These are phyloP conservation scores for Drosophila serrata DNA, from an alignment of 1,140 invertebrate genomes.

Conservation along the genomic window DNA sequence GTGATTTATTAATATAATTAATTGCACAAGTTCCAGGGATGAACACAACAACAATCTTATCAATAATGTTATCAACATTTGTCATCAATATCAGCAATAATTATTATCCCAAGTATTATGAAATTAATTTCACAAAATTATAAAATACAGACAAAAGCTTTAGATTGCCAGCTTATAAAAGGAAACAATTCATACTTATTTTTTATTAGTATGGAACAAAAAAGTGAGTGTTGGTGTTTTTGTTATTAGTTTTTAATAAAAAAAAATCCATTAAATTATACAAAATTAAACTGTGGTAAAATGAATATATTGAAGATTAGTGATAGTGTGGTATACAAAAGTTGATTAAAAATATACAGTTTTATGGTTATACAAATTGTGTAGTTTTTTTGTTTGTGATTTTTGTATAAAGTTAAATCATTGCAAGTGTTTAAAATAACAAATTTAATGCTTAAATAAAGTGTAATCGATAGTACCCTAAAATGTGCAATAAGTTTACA, in stretches of 20 bases:
- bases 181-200: neutral
- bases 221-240: neutral
- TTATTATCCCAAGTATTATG: neutral
- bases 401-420: too few species aligned
- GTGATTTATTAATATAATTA: too few species aligned
- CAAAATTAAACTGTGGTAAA: neutral
- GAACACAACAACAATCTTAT: too few species aligned
- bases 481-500: too few species aligned
- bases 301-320: neutral
- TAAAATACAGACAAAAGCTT: slow-evolving; percentile 7
- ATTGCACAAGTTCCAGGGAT: too few species aligned
- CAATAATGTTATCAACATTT: neutral
- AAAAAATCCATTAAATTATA: neutral
- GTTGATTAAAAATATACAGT: too few species aligned
- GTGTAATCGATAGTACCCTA: too few species aligned
- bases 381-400: too few species aligned
- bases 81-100: neutral
- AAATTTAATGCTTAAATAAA: too few species aligned
- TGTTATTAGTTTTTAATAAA: neutral
- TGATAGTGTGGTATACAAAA: neutral
- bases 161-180: neutral
- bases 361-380: too few species aligned
- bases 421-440: too few species aligned
- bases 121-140: neutral
- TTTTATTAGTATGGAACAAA: neutral